These are phyloP conservation scores for Leuciscus idus DNA, from an alignment of 2,113 vertebrate species.

Conservation along the genomic window DNA sequence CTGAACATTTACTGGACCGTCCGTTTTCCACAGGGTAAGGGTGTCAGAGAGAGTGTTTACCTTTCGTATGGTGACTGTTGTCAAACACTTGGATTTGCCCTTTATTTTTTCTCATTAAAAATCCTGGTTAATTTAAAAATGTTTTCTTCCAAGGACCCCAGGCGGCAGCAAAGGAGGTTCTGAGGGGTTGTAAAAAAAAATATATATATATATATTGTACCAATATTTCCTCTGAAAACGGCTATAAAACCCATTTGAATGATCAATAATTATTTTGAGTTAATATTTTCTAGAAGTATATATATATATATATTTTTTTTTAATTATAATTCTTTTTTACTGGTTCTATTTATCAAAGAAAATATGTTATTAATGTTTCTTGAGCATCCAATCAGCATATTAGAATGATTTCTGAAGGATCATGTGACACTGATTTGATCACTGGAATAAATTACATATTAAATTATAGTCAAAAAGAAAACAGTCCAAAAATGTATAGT, in stretches of 20 bases:
- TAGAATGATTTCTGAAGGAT: too few relatives aligned
- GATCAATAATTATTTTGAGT: too few relatives aligned
- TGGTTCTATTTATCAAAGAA: too few relatives aligned
- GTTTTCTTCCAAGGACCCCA: not conserved
- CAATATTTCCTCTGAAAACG: not conserved
- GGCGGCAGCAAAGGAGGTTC: not conserved
- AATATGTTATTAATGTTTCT: too few relatives aligned
- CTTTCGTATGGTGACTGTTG: not conserved
- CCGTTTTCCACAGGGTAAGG: conserved; percentile 83
- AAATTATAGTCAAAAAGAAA: not conserved
- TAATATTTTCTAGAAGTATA: too few relatives aligned
- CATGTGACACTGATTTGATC: not conserved
- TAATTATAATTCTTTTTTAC: too few relatives aligned
- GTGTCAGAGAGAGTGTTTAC: conserved; percentile 51
- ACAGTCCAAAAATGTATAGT: not conserved
- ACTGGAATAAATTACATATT: not conserved
- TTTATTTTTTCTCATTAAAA: not conserved
- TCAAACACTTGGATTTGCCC: not conserved
- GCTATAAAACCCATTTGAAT: not conserved
- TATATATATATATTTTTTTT: too few relatives aligned
- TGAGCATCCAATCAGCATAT: too few relatives aligned
- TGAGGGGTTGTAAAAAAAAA: not conserved
- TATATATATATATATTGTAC: too few relatives aligned
- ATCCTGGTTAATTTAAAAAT: not conserved
- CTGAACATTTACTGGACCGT: conserved; percentile 88